These are phyloP conservation scores for Upupa epops DNA, from an alignment of 2,113 vertebrate species.

Conservation along the genomic window DNA sequence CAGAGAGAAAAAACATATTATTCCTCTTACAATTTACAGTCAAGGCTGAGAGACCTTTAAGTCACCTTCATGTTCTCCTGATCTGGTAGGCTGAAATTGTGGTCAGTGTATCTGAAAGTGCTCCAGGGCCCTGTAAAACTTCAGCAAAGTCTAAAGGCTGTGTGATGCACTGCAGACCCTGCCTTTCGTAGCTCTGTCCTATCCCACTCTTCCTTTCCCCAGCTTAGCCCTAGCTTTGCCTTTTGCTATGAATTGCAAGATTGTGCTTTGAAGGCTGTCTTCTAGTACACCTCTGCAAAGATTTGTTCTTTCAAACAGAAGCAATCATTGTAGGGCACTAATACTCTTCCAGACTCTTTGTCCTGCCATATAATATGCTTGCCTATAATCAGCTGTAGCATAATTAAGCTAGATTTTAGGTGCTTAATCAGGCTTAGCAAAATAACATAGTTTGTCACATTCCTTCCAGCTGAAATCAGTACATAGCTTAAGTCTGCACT, in stretches of 20 bases:
- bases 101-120: not conserved
- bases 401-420: conserved; percentile 54
- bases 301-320: not conserved
- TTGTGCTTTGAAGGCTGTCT: not conserved
- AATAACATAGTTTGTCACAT: conserved; percentile 44
- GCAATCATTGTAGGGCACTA: not conserved
- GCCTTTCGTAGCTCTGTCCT: not conserved
- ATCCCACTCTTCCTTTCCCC: not conserved
- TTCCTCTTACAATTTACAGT: not conserved
- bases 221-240: not conserved
- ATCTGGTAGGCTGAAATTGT: not conserved
- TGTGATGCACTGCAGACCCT: not conserved
- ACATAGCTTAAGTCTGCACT: conserved; percentile 45
- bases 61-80: not conserved
- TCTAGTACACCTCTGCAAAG: not conserved
- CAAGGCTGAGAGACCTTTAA: not conserved
- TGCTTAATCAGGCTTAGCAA: conserved; percentile 48
- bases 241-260: not conserved
- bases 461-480: conserved; percentile 53
- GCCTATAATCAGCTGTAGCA: conserved; percentile 9
- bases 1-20: too few species aligned
- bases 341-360: not conserved
- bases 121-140: not conserved
- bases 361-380: not conserved
- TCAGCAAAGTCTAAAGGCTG: not conserved